Percentiles rank a stretch among this genome's conserved stretches.
phyloP scores from a whole-genome alignment of 2,888 invertebrate species.

The Acanthoscelides obtectus region DNA sequence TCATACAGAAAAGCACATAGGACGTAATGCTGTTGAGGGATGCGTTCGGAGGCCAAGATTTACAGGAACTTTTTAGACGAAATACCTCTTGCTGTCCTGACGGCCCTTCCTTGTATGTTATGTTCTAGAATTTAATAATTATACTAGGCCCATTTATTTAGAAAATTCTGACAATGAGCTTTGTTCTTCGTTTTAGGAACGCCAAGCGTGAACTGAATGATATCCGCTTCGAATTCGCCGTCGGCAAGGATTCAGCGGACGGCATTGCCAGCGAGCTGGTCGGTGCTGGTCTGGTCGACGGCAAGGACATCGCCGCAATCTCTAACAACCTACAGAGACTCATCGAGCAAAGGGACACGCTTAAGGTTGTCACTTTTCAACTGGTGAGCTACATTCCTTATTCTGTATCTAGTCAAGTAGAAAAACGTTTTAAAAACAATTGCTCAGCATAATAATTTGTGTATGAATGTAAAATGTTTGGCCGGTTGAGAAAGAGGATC shows the following conservation, averaged over 20 bases:
- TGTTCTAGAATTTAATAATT: too few species aligned
- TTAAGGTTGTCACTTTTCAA: slow-evolving; percentile 82
- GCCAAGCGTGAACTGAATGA: slow-evolving; percentile 89
- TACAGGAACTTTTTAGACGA: too few species aligned
- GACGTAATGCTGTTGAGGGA: too few species aligned
- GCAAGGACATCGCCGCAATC: slow-evolving; percentile 86
- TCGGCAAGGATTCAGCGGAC: slow-evolving; percentile 84
- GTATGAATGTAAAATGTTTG: slow-evolving; percentile 2
- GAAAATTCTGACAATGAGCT: too few species aligned
- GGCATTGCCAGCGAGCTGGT: slow-evolving; percentile 93
- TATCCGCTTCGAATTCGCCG: slow-evolving; percentile 94
- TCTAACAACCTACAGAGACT: slow-evolving; percentile 88
- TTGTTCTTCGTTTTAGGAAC: slow-evolving; percentile 59
- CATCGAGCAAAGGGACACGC: slow-evolving; percentile 65
- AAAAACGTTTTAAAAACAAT: background rate
- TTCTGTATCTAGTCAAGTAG: background rate
- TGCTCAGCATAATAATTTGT: background rate
- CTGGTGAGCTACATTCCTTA: slow-evolving; percentile 55
- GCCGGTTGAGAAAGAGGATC: too few species aligned
- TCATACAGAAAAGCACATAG: too few species aligned
- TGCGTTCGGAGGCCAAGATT: too few species aligned
- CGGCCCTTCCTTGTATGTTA: too few species aligned
- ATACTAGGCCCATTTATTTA: too few species aligned
- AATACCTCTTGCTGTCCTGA: too few species aligned
- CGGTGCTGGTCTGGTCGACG: slow-evolving; percentile 91